These are phyloP conservation scores for Microtus ochrogaster DNA, from an alignment of 2,113 vertebrate species.

Conservation along the genomic window DNA sequence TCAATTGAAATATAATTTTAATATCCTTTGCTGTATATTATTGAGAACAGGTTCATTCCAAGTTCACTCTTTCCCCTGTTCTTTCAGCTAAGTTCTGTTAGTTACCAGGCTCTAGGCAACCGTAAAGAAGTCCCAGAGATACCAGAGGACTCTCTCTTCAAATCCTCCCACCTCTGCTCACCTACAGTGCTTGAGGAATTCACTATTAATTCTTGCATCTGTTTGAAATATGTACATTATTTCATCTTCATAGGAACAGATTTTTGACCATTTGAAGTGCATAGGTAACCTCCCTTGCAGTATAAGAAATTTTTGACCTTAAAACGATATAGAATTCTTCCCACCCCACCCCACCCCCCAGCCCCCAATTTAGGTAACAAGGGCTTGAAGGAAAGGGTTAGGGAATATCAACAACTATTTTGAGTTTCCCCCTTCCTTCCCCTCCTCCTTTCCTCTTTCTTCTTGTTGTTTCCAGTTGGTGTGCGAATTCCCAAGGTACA, in stretches of 20 bases:
- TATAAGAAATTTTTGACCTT: slow-evolving; percentile 19
- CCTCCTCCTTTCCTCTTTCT: neutral
- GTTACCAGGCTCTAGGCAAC: neutral
- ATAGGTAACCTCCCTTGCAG: neutral
- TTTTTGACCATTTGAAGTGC: neutral
- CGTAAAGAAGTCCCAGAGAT: neutral
- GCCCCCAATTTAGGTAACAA: neutral
- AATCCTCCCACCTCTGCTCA: neutral
- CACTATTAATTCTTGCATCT: neutral
- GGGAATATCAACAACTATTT: neutral
- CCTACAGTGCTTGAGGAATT: slow-evolving; percentile 1
- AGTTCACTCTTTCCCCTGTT: slow-evolving; percentile 39
- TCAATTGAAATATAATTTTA: slow-evolving; percentile 60
- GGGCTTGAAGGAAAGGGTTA: neutral
- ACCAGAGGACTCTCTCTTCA: neutral
- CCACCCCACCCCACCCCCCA: too few species aligned
- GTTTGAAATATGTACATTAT: neutral
- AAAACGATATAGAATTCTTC: neutral
- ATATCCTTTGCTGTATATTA: neutral
- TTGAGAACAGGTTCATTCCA: slow-evolving; percentile 50
- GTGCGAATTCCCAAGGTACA: neutral
- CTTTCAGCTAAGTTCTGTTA: neutral
- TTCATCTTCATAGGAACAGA: neutral
- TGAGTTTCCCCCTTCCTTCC: too few species aligned
- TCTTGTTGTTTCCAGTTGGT: neutral